Conservation (phyloP, 2,797 vertebrate genomes). For the Eremophila alpestris region DNA sequence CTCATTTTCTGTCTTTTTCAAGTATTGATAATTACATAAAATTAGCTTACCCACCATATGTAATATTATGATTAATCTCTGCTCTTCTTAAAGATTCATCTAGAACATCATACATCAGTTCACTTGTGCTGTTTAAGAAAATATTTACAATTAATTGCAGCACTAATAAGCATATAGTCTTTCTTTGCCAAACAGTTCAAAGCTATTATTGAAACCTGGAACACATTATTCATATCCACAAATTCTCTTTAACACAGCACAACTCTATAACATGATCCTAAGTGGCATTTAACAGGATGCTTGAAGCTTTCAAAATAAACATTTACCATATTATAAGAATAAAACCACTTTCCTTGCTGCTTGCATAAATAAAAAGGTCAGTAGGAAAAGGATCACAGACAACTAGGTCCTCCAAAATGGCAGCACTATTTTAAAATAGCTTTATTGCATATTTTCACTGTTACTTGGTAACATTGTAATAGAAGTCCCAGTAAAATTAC, state of each 20-base stretch:
- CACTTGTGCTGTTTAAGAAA: conserved; percentile 85
- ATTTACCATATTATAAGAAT: background rate
- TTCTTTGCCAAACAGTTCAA: background rate
- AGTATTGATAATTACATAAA: background rate
- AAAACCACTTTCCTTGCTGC: background rate
- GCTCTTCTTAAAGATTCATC: conserved; percentile 96
- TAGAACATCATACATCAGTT: conserved; percentile 94
- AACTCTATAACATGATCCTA: background rate
- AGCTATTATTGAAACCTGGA: background rate
- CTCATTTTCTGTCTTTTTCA: background rate
- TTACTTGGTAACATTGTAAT: background rate
- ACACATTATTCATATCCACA: background rate
- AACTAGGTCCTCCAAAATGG: background rate
- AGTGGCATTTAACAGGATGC: background rate
- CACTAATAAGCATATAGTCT: background rate
- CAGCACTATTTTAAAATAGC: background rate
- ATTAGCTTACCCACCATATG: conserved; percentile 85
- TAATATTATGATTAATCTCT: conserved; percentile 98
- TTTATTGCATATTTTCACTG: background rate
- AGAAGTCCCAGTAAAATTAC: background rate
- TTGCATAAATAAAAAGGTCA: background rate
- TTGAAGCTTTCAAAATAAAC: background rate
- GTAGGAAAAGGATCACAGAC: background rate
- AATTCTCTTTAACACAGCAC: background rate
- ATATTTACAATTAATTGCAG: conserved; percentile 46